phyloP scores from a whole-genome alignment of 2,797 vertebrate genomes.

The Poecilia wingei region DNA sequence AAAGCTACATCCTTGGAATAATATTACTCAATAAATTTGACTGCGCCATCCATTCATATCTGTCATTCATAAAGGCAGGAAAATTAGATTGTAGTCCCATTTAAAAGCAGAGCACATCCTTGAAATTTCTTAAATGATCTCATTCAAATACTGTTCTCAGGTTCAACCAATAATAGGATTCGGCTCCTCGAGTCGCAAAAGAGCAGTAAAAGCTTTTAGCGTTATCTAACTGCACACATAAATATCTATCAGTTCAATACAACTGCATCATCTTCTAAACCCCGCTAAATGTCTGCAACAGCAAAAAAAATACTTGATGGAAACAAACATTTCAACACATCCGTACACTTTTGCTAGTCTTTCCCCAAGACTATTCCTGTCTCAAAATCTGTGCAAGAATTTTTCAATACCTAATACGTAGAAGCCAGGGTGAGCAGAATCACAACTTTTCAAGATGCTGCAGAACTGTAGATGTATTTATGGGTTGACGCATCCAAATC shows the following conservation, averaged over 20 bases:
- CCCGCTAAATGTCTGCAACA: slow-evolving; percentile 68
- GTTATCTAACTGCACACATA: slow-evolving; percentile 62
- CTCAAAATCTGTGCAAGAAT: slow-evolving; percentile 12
- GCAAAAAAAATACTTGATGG: slow-evolving; percentile 63
- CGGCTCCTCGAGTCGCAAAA: slow-evolving; percentile 42
- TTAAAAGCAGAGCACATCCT: slow-evolving; percentile 41
- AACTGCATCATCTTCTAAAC: slow-evolving; percentile 59
- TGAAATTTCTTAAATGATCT: slow-evolving; percentile 50
- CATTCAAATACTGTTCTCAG: slow-evolving; percentile 34
- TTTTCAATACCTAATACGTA: slow-evolving; percentile 19
- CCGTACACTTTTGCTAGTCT: slow-evolving; percentile 32
- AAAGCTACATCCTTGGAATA: slow-evolving; percentile 27
- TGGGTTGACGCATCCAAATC: slow-evolving; percentile 51
- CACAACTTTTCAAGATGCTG: slow-evolving; percentile 20
- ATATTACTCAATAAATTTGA: slow-evolving; percentile 45
- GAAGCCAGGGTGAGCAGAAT: slow-evolving; percentile 15
- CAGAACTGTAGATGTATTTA: slow-evolving; percentile 43
- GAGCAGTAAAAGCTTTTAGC: slow-evolving; percentile 54
- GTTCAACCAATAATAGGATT: slow-evolving; percentile 58
- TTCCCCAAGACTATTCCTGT: slow-evolving; percentile 23
- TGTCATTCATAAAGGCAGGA: slow-evolving; percentile 18
- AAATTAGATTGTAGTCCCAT: slow-evolving; percentile 41
- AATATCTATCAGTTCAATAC: slow-evolving; percentile 72
- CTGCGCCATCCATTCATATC: slow-evolving; percentile 13
- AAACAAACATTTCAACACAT: slow-evolving; percentile 61